Evolutionary conservation across 2,888 invertebrate species (phyloP), one percentile per base, ranked within the genome.

Genomic region (Drosophila fungiperda): DNA sequence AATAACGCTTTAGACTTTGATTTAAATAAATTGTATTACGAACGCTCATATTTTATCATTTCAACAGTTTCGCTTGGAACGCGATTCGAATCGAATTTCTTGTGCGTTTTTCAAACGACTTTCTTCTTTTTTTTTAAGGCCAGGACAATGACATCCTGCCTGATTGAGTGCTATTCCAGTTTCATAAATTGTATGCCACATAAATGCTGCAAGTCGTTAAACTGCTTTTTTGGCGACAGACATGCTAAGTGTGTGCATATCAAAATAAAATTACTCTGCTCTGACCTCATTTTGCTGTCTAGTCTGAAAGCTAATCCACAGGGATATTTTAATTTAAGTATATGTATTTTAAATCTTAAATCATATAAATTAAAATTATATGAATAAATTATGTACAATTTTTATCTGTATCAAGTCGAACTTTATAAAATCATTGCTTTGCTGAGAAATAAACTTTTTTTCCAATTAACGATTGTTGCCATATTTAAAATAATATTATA

Each of bases 11-110:
- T 91, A 88, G 89, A 89, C 89, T 91, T 91, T 91, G 85, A 91
- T 92, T 90, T 91, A 91, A 92, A 92, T 91, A 91, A 92, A 91
- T 92, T 91, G 91, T 91, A 82, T 91, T 81, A 78, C 81, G 77
- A 86, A 89, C 80, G 77, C 84, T 84, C 75, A 89, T 91, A 91
- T 89, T 82, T 87, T 90, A 87, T 90, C 89, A 87, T 87, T 87
- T 87, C 71, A 73, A 83, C 76, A 72, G 87, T 78, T 90, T 83
- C 54, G 61, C 71, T 54, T 70, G 29, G 61, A 67, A 71, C 75
- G 58, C 74, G 76, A 78, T 82, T 83, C 82, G 80, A 76, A 83
- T 86, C 70, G 73, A 81, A 75, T 73, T 89, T 60, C 61, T 57
- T 64, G 35, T 67, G 55, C 72, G 63, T 73, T 75, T 70, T 62